phyloP scores from a whole-genome alignment of 2,113 vertebrate genomes.

The Channa maculata region DNA sequence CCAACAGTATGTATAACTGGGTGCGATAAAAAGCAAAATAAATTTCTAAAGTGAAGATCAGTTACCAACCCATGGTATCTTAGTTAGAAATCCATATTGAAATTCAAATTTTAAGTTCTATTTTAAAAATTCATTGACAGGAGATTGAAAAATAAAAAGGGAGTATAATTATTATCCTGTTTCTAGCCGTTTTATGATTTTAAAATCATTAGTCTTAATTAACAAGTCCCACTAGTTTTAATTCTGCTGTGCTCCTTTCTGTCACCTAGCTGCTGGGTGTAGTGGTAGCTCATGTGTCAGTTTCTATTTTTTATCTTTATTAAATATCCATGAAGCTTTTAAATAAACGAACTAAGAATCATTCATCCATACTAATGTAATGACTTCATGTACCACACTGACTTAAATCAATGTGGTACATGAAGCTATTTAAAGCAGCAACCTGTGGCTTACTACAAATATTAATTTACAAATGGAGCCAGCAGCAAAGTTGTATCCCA shows the following conservation, averaged over 20 bases:
- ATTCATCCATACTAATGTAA: conserved; percentile 30
- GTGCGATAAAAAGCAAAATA: no score
- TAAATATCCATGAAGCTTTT: conserved; percentile 16
- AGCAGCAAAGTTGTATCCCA: background rate
- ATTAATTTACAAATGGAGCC: background rate
- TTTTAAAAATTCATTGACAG: background rate
- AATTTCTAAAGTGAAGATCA: no score
- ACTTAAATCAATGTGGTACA: background rate
- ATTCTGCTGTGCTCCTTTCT: conserved; percentile 16
- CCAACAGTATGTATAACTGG: no score
- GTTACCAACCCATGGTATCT: background rate
- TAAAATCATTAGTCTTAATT: background rate
- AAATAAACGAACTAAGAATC: conserved; percentile 2
- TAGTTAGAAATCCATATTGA: conserved; percentile 24
- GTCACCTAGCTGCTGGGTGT: background rate
- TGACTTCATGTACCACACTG: background rate
- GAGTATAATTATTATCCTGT: background rate
- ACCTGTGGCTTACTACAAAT: conserved; percentile 4
- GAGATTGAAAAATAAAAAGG: conserved; percentile 13
- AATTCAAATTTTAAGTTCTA: conserved; percentile 16
- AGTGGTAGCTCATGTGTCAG: background rate
- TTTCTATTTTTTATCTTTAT: conserved; percentile 12
- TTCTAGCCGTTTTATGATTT: background rate
- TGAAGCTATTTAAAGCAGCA: conserved; percentile 14
- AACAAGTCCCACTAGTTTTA: background rate